These are phyloP conservation scores for Scaptodrosophila latifasciaeformis DNA, from an alignment of 2,888 invertebrate genomes.

Conservation along the genomic window DNA sequence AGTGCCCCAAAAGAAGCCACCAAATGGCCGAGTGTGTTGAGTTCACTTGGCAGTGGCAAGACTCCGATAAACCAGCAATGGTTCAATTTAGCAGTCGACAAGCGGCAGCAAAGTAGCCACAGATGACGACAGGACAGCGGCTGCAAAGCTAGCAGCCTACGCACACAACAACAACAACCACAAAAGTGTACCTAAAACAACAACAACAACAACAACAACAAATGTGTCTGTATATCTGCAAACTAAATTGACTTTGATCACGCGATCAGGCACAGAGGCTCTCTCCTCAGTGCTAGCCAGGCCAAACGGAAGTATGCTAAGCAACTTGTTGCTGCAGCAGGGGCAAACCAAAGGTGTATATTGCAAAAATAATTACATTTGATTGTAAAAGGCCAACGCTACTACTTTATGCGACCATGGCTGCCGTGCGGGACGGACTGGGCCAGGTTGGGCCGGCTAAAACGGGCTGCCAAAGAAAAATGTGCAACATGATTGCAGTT, in stretches of 20 bases:
- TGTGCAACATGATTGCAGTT: conserved; percentile 73
- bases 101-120: conserved; percentile 41
- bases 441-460: conserved; percentile 16
- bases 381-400: conserved; percentile 69
- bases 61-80: conserved; percentile 63
- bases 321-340: conserved; percentile 63
- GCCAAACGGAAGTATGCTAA: conserved; percentile 72
- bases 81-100: conserved; percentile 63
- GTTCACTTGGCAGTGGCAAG: conserved; percentile 19
- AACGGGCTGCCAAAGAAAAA: conserved; percentile 57
- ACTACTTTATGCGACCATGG: conserved; percentile 26
- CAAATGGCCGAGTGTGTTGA: conserved; percentile 14
- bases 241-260: conserved; percentile 75
- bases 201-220: conserved; percentile 48
- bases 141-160: conserved; percentile 37
- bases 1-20: too few species aligned
- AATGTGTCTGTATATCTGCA: conserved; percentile 69
- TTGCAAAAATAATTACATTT: conserved; percentile 69
- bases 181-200: conserved; percentile 20
- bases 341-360: conserved; percentile 65
- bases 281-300: conserved; percentile 18
- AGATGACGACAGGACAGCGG: conserved; percentile 70
- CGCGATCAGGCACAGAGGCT: conserved; percentile 66
- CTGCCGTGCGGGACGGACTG: conserved; percentile 5
- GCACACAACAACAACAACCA: conserved; percentile 47